A percentile compares a stretch with the other conserved stretches of the same genome.
Conservation (phyloP, 2,797 vertebrate genomes). For the Otolemur crassicaudatus region DNA sequence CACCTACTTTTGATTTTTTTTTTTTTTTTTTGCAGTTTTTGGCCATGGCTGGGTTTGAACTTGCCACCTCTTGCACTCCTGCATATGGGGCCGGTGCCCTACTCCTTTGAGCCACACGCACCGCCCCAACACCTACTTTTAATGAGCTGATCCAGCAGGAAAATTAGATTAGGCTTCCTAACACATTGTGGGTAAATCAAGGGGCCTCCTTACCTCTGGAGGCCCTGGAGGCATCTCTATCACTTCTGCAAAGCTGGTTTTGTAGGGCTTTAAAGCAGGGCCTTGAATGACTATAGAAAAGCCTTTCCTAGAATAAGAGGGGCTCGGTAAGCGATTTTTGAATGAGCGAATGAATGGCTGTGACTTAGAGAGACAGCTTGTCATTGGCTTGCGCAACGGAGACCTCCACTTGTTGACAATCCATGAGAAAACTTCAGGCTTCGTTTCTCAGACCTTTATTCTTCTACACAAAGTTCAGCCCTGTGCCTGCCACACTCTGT, state of each 20-base stretch:
- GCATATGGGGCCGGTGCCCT: too few species aligned
- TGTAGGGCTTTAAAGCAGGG: neutral
- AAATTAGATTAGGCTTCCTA: neutral
- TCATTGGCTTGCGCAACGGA: constrained; percentile 17
- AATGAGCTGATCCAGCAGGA: neutral
- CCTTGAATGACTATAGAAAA: neutral
- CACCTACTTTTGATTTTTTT: neutral
- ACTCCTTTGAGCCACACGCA: too few species aligned
- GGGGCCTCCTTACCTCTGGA: neutral
- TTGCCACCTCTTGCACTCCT: too few species aligned
- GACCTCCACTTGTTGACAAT: constrained; percentile 24
- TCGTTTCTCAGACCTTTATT: constrained; percentile 87
- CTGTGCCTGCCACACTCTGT: constrained; percentile 83
- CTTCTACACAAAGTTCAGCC: constrained; percentile 86
- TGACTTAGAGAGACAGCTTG: neutral
- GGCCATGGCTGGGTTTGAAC: too few species aligned
- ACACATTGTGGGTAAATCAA: neutral
- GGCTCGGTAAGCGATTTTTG: neutral
- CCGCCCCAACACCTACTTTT: neutral
- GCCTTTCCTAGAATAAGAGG: neutral
- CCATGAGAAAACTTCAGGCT: constrained; percentile 77
- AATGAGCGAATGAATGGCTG: neutral
- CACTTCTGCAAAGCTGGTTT: neutral
- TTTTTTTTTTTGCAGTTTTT: too few species aligned
- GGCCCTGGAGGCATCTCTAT: neutral